Conservation (phyloP, 2,797 vertebrate genomes). For the Pipistrellus pygmaeus region DNA sequence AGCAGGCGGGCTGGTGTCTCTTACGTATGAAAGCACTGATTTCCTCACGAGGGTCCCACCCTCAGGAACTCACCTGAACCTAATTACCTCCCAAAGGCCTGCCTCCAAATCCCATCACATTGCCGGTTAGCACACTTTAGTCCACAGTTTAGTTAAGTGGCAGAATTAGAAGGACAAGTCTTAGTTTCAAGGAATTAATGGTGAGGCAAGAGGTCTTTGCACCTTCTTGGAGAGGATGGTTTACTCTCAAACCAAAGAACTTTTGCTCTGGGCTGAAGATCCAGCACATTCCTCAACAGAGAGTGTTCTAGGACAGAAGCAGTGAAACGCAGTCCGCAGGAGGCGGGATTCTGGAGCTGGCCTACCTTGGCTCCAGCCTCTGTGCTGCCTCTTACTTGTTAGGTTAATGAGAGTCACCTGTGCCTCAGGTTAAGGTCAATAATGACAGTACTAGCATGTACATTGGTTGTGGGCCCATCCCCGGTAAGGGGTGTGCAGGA, state of each 20-base stretch:
- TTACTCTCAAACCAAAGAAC: background rate
- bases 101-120: background rate
- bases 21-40: background rate
- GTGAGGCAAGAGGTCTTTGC: background rate
- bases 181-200: constrained; percentile 25
- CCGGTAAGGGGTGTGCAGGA: too few relatives aligned
- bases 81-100: background rate
- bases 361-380: background rate
- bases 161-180: background rate
- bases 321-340: background rate
- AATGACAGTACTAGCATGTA: background rate
- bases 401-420: background rate
- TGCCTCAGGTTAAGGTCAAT: background rate
- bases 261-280: background rate
- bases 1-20: background rate
- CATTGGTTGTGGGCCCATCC: too few relatives aligned
- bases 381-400: background rate
- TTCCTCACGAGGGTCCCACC: background rate
- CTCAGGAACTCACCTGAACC: background rate
- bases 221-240: background rate
- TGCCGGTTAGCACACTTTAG: background rate
- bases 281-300: background rate
- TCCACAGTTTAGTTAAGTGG: constrained; percentile 34
- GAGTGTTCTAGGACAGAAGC: background rate
- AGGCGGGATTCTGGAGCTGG: background rate